These are phyloP conservation scores for Mustela nigripes DNA, from an alignment of 2,113 vertebrate genomes.

Conservation along the genomic window DNA sequence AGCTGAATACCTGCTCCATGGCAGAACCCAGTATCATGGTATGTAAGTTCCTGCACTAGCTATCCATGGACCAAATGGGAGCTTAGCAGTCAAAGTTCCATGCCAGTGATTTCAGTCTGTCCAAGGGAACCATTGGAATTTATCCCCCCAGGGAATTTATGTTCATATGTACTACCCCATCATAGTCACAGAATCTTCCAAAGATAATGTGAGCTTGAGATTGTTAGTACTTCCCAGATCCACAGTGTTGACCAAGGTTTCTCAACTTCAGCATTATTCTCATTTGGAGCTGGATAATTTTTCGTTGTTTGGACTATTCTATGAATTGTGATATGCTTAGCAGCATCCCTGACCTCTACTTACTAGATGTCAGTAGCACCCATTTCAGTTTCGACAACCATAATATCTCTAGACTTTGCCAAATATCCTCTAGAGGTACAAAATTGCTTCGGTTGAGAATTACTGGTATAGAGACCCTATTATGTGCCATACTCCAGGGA, in stretches of 20 bases:
- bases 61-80: not conserved
- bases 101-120: not conserved
- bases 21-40: not conserved
- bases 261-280: not conserved
- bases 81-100: not conserved
- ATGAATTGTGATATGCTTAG: not conserved
- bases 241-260: not conserved
- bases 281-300: not conserved
- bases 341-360: not conserved
- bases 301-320: not conserved
- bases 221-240: not conserved
- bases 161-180: not conserved
- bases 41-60: not conserved
- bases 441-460: not conserved
- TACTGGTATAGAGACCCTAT: not conserved
- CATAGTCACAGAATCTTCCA: constrained; percentile 3
- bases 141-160: not conserved
- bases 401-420: constrained; percentile 21
- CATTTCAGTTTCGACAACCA: constrained; percentile 3
- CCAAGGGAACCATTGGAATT: not conserved
- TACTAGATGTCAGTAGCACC: not conserved
- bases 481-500: not conserved
- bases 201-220: not conserved
- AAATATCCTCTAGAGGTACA: not conserved
- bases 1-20: not conserved